phyloP scores from a whole-genome alignment of 1,140 invertebrate species.

The Neotoxoptera formosana region DNA sequence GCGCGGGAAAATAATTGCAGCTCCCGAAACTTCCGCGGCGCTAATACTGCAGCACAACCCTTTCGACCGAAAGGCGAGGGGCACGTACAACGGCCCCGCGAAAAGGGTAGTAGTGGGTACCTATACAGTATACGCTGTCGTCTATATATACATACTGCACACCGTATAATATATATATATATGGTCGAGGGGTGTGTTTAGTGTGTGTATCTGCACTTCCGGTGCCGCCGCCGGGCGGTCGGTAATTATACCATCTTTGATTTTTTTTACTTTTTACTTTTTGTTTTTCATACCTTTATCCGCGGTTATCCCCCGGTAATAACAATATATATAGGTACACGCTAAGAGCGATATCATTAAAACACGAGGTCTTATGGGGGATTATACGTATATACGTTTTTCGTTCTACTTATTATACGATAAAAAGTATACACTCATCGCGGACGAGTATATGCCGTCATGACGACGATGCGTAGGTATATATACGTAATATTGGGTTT shows the following conservation, averaged over 20 bases:
- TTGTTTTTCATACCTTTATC: neutral
- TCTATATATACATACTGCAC: neutral
- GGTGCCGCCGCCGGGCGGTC: neutral
- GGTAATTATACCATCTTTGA: neutral
- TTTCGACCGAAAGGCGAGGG: neutral
- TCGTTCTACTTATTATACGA: neutral
- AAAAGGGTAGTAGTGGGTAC: neutral
- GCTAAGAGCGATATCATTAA: neutral
- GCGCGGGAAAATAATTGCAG: neutral
- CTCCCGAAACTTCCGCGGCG: neutral
- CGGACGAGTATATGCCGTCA: no score
- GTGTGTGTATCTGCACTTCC: neutral
- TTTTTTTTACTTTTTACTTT: neutral
- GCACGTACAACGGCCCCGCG: no score
- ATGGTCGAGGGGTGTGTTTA: neutral
- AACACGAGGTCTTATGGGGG: no score
- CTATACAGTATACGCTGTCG: neutral
- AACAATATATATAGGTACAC: neutral
- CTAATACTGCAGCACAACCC: neutral
- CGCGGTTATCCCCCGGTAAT: neutral
- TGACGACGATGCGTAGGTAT: no score
- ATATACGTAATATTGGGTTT: neutral
- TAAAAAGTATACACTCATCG: neutral
- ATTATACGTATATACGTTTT: constrained; percentile 1
- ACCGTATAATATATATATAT: neutral